Base-by-base conservation (phyloP, 2,113 vertebrate species). In the Pontoporia blainvillei region DNA sequence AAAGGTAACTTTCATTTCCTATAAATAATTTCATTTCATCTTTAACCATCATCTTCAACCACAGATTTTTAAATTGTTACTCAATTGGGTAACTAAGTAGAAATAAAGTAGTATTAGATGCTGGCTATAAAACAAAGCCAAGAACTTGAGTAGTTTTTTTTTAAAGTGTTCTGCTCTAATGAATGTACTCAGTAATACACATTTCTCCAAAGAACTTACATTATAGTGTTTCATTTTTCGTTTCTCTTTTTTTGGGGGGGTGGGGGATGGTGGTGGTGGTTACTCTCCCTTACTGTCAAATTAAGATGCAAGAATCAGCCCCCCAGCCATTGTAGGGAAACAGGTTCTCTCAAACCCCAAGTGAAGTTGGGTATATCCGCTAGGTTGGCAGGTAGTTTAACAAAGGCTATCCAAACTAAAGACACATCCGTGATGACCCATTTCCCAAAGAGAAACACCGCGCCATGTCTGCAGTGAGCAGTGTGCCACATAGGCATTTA, bases 1-100 rank as follows among this genome's bases (percentile, higher is more conserved):
- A 69, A 89, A 95, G 75, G 86, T 39, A 78, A 78, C 87, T 91
- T 97, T 97, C 93, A 96, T 98, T 89, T 97, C 93, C 94, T 97
- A 94, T 44, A 79, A 90, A 15, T 85, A 86, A 95, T 59, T 61
- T 0, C 0, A 62, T 85, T 96, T 95, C 93, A 76, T 97, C 97
- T 96, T 91, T 86, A 95, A 81, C 81, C 54, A 96, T 92, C 94
- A 96, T 97, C 93, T 95, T 96, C 46, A 86, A 57, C 69, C n/a
- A n/a, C 62, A 84, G 89, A 82, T 91, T 73, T 94, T 41, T 92
- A 90, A 92, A 29, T 17, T 1, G 3, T 71, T 96, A 94, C 89
- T 92, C 95, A 97, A 95, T n/a, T 75, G 85, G 71, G 79, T 84
- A 73, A 87, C 61, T 82, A 73, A 96, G 78, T 86, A 85, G 36